Percentiles rank a stretch among this genome's conserved stretches.
Evolutionary conservation across 2,113 vertebrate species (phyloP).

Genomic region (Callithrix jacchus): DNA sequence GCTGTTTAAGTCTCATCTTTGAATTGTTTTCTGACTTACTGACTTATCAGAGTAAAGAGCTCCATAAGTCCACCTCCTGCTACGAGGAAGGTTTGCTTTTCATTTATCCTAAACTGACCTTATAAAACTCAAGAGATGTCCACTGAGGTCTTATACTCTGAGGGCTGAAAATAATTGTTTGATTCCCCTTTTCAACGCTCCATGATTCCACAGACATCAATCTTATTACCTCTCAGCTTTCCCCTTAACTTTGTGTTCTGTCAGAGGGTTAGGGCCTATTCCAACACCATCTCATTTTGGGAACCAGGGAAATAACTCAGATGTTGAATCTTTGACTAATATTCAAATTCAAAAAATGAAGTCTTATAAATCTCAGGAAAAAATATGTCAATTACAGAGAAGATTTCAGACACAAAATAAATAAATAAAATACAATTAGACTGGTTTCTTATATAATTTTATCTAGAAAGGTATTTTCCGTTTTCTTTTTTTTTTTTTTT

Average conservation of each 20-base stretch:
- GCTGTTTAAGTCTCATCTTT: background rate
- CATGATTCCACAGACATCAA: background rate
- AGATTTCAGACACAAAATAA: background rate
- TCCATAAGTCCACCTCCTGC: background rate
- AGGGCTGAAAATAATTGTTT: background rate
- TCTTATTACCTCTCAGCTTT: background rate
- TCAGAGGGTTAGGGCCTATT: background rate
- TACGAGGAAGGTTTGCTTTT: background rate
- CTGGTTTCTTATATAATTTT: background rate
- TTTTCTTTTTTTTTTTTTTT: no score
- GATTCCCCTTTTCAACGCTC: background rate
- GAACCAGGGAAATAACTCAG: background rate
- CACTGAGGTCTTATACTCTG: background rate
- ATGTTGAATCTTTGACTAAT: background rate
- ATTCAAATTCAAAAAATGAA: background rate
- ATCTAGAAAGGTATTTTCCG: background rate
- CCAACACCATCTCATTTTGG: background rate
- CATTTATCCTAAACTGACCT: conserved; percentile 20
- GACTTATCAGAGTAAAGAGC: background rate
- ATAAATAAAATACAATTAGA: background rate
- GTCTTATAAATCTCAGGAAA: background rate
- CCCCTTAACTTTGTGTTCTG: background rate
- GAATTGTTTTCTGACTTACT: background rate
- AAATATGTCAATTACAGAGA: conserved; percentile 33
- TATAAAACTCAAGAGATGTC: background rate